Conservation (phyloP, 2,797 vertebrate genomes). For the Leptoclinus maculatus region DNA sequence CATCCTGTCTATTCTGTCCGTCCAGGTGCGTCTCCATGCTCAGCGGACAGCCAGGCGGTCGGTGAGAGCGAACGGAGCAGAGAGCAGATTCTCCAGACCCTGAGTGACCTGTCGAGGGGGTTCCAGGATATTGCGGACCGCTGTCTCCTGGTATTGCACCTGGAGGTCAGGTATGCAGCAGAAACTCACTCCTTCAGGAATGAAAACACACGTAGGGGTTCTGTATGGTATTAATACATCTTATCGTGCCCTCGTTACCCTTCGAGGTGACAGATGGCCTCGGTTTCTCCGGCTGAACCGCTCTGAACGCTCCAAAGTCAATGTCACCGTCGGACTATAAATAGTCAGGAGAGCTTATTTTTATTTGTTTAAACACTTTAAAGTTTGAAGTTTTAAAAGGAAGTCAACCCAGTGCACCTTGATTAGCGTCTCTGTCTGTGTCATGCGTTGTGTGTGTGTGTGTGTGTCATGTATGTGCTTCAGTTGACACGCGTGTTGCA, state of each 20-base stretch:
- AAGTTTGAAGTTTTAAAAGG: neutral
- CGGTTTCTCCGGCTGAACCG: neutral
- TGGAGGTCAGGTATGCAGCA: constrained; percentile 93
- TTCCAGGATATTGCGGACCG: constrained; percentile 97
- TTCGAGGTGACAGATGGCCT: neutral
- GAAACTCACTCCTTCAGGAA: neutral
- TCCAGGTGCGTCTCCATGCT: constrained; percentile 84
- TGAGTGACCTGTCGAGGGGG: constrained; percentile 90
- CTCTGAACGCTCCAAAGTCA: neutral
- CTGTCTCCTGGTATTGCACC: constrained; percentile 93
- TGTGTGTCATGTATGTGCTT: neutral
- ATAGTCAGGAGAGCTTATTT: neutral
- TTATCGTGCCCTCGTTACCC: neutral
- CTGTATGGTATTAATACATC: neutral
- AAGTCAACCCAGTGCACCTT: neutral
- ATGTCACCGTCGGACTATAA: neutral
- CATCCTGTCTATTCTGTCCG: constrained; percentile 5
- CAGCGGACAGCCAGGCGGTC: constrained; percentile 84
- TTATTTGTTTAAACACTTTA: neutral
- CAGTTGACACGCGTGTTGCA: neutral
- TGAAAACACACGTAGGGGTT: neutral
- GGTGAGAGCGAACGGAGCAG: constrained; percentile 89
- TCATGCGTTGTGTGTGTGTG: neutral
- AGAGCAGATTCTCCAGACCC: constrained; percentile 94
- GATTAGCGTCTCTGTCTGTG: neutral